A percentile compares a stretch with the other conserved stretches of the same genome.
phyloP scores from a whole-genome alignment of 2,888 invertebrate species.

The Athrips mouffetella region DNA sequence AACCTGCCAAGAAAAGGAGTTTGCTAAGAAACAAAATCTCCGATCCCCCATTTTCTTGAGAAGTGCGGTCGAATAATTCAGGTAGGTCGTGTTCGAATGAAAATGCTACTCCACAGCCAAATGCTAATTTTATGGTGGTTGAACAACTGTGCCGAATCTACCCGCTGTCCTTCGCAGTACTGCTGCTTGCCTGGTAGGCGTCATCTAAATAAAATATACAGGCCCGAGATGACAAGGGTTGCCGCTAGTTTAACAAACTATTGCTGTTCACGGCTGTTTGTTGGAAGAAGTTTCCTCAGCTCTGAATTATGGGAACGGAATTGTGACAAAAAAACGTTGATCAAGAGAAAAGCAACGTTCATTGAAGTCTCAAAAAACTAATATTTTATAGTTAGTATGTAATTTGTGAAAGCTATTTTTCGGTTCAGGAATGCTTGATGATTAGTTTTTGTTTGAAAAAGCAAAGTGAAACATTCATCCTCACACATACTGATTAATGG shows the following conservation, averaged over 20 bases:
- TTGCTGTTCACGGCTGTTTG: constrained; percentile 18
- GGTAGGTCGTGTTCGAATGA: constrained; percentile 65
- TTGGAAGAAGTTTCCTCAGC: not conserved
- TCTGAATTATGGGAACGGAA: not conserved
- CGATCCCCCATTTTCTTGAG: constrained; percentile 47
- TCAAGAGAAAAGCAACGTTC: no score
- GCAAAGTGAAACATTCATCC: constrained; percentile 35
- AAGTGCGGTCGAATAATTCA: constrained; percentile 70
- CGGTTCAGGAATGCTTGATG: no score
- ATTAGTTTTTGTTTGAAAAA: constrained; percentile 10
- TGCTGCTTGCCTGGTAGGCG: constrained; percentile 56
- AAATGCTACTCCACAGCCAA: constrained; percentile 71
- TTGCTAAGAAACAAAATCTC: constrained; percentile 34
- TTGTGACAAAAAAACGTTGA: not conserved
- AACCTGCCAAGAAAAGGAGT: constrained; percentile 20
- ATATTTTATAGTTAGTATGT: not conserved
- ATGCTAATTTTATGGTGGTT: constrained; percentile 79
- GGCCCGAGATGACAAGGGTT: constrained; percentile 50
- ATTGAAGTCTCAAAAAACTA: no score
- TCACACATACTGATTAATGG: constrained; percentile 67
- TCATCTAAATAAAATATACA: constrained; percentile 71
- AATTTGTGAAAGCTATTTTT: not conserved
- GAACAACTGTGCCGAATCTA: constrained; percentile 73
- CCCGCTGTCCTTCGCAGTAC: constrained; percentile 67
- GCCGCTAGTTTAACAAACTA: constrained; percentile 36